Evolutionary conservation across 1,140 invertebrate species (phyloP).

Genomic region (Ganaspis sp.): DNA sequence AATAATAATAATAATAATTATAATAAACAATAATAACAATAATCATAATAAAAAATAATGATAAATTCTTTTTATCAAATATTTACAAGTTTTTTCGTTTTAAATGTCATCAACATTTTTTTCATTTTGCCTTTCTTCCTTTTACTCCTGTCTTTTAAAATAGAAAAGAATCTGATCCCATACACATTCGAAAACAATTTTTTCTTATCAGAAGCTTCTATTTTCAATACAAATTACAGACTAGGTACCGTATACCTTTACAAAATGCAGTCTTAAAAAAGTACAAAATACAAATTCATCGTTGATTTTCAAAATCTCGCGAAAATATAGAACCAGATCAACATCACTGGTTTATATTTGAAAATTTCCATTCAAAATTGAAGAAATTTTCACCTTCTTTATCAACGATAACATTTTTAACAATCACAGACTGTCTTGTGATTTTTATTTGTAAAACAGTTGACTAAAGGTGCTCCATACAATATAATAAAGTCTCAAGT

Average conservation of each 20-base stretch:
- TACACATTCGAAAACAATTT: not conserved
- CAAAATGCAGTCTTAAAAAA: constrained; percentile 66
- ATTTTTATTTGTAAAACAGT: not conserved
- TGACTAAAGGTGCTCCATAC: not conserved
- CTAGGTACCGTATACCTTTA: constrained; percentile 41
- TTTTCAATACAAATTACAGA: constrained; percentile 50
- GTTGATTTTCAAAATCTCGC: constrained; percentile 34
- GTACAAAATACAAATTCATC: constrained; percentile 63
- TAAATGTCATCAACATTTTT: too few species aligned
- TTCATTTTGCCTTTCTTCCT: too few species aligned
- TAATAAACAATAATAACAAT: too few species aligned
- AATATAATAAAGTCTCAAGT: too few species aligned
- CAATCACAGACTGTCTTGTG: not conserved
- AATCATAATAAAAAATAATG: too few species aligned
- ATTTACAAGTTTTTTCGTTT: too few species aligned
- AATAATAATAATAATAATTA: too few species aligned
- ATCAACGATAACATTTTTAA: not conserved
- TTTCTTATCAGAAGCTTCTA: not conserved
- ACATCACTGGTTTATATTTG: not conserved
- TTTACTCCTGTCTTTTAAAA: too few species aligned
- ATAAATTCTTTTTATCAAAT: too few species aligned
- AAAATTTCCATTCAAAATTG: not conserved
- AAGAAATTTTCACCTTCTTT: not conserved
- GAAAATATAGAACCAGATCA: constrained; percentile 51
- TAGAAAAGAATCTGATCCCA: constrained; percentile 13